Evolutionary conservation across 2,113 vertebrate genomes (phyloP).

Genomic region (Chinchilla lanigera): DNA sequence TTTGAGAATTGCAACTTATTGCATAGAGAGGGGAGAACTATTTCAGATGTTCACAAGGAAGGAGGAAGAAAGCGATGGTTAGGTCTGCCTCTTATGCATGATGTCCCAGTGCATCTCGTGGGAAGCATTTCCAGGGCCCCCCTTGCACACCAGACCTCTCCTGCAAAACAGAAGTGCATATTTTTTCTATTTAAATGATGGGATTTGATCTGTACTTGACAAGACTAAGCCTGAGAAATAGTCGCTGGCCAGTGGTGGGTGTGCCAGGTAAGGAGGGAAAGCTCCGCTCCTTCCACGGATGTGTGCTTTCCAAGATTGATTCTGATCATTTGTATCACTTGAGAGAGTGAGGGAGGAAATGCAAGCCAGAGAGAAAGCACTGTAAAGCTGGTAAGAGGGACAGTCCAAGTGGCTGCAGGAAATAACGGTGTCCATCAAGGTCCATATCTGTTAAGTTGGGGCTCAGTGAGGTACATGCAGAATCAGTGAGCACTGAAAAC

Average conservation of each 20-base stretch:
- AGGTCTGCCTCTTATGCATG: neutral
- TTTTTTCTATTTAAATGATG: neutral
- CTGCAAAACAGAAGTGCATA: neutral
- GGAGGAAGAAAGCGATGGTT: neutral
- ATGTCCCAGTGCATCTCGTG: neutral
- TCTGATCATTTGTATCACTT: neutral
- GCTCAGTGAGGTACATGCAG: neutral
- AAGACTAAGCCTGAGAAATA: neutral
- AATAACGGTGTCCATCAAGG: too few relatives aligned
- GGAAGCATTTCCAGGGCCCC: too few relatives aligned
- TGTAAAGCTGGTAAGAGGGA: neutral
- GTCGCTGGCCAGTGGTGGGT: rapidly evolving
- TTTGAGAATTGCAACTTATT: neutral
- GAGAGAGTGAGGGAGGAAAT: neutral
- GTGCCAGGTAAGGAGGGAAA: neutral
- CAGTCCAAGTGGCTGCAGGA: rapidly evolving
- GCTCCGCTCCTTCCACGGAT: neutral
- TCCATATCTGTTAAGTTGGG: neutral
- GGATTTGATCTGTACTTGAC: neutral
- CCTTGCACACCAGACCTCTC: neutral
- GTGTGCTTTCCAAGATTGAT: neutral
- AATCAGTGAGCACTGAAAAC: neutral
- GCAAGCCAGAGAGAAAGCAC: neutral
- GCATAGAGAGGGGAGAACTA: neutral
- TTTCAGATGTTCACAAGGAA: neutral